Evolutionary conservation across 1,140 invertebrate species (phyloP), one percentile per base, ranked within the genome.

Genomic region (Bombus terrestris): DNA sequence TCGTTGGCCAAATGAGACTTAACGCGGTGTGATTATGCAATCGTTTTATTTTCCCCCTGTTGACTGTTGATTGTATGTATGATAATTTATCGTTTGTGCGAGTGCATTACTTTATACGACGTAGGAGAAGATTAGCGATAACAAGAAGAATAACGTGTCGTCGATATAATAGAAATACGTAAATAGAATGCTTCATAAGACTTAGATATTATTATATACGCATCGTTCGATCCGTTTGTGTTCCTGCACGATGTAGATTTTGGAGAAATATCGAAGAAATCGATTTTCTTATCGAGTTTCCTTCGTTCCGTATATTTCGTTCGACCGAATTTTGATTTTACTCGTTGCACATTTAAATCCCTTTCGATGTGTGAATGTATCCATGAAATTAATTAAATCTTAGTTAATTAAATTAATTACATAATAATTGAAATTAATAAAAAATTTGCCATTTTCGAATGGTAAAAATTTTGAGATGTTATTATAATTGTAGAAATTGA

Each of bases 61-160:
- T 91, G 81, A 89, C 66, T 90, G 35, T 35, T 35, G 78, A 89
- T 87, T 89, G 74, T 89, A 90, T 87, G 86, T 84, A 88, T 77
- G 72, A 89, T 88, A 87, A 76, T 90, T 90, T 90, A 84, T 90
- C 72, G 32, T 89, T 76, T 64, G 43, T 64, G 66, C 77, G 84
- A 86, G 66, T 43, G 84, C 79, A 81, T 90, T 79, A 72, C 47
- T 86, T 90, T 90, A 73, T 85, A 82, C 72, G 82, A 89, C 22
- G 25, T 83, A 83, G 73, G 62, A 32, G 62, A 18, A 57, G 75
- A 39, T 83, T 83, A 77, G 69, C 22, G 64, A 25, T 83, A 69
- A 78, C 37, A 43, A 43, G 72, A 71, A 66, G 43, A 73, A 69
- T 53, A 86, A 85, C 37, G 68, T 57, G 41, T 82, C 66, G 69